These are phyloP conservation scores for Teleogryllus oceanicus DNA, from an alignment of 2,888 invertebrate species.

Conservation along the genomic window DNA sequence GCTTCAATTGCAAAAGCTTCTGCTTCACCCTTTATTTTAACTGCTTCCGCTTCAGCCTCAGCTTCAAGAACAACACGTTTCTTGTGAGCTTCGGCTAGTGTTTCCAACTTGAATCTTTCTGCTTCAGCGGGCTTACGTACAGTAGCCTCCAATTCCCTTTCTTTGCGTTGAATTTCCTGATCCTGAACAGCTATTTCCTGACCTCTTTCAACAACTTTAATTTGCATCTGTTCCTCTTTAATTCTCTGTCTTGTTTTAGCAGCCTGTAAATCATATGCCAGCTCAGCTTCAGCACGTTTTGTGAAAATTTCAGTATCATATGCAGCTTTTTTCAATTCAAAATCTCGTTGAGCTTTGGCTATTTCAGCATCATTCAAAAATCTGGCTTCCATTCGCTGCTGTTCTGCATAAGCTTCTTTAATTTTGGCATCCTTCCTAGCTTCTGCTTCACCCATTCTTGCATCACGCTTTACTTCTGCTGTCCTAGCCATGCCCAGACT, in stretches of 20 bases:
- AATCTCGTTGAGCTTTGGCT: conserved; percentile 8
- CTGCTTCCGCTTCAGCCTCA: conserved; percentile 90
- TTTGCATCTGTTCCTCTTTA: conserved; percentile 97
- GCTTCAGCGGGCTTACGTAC: conserved; percentile 93
- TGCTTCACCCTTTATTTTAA: conserved; percentile 79
- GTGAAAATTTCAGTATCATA: background rate
- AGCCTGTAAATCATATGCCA: conserved; percentile 89
- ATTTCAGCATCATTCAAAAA: background rate
- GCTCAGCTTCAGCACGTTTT: conserved; percentile 75
- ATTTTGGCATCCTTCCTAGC: background rate
- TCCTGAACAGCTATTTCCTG: conserved; percentile 95
- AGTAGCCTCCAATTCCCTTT: conserved; percentile 89
- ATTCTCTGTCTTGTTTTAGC: conserved; percentile 94
- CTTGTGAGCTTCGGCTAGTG: conserved; percentile 89
- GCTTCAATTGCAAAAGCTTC: conserved; percentile 92
- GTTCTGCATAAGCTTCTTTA: background rate
- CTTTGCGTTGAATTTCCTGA: conserved; percentile 89
- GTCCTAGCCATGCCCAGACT: background rate
- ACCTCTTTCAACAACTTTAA: conserved; percentile 82
- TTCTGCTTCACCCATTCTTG: background rate
- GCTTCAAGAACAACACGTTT: conserved; percentile 88
- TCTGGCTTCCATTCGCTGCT: background rate
- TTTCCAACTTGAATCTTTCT: conserved; percentile 82
- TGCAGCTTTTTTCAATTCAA: background rate
- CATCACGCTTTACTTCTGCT: background rate